Percentiles rank a stretch among this genome's conserved stretches.
phyloP scores from a whole-genome alignment of 1,140 invertebrate species.

The Camponotus pennsylvanicus region DNA sequence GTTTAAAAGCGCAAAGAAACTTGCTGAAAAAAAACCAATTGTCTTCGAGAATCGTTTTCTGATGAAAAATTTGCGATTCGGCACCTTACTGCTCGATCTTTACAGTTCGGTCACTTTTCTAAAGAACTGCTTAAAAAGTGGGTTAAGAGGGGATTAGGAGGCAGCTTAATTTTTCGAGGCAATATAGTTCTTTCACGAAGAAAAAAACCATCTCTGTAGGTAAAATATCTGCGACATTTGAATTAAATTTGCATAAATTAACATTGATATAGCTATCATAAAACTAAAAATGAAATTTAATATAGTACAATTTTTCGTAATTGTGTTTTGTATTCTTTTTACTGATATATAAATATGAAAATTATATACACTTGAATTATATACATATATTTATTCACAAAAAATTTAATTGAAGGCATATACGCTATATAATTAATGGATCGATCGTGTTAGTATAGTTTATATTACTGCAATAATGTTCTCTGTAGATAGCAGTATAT shows the following conservation, averaged over 20 bases:
- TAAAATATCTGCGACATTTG: neutral
- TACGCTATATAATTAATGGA: no score
- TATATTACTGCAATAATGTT: slow-evolving; percentile 31
- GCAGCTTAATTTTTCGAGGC: neutral
- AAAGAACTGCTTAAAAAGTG: neutral
- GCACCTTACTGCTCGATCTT: neutral
- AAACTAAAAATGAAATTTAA: neutral
- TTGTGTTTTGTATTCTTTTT: neutral
- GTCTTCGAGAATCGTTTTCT: slow-evolving; percentile 7
- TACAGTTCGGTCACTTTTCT: neutral
- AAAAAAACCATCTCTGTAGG: neutral
- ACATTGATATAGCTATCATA: neutral
- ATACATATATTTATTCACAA: no score
- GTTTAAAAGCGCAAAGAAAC: neutral
- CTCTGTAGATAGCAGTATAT: neutral
- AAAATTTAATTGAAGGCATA: neutral
- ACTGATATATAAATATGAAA: neutral
- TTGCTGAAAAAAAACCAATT: neutral
- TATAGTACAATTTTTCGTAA: neutral
- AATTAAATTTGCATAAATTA: neutral
- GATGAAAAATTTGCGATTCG: slow-evolving; percentile 37
- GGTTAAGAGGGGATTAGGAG: neutral
- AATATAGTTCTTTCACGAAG: neutral
- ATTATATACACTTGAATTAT: neutral
- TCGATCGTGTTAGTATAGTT: neutral